Conservation (phyloP, 2,113 vertebrate species). For the pig (Sus scrofa) region DNA sequence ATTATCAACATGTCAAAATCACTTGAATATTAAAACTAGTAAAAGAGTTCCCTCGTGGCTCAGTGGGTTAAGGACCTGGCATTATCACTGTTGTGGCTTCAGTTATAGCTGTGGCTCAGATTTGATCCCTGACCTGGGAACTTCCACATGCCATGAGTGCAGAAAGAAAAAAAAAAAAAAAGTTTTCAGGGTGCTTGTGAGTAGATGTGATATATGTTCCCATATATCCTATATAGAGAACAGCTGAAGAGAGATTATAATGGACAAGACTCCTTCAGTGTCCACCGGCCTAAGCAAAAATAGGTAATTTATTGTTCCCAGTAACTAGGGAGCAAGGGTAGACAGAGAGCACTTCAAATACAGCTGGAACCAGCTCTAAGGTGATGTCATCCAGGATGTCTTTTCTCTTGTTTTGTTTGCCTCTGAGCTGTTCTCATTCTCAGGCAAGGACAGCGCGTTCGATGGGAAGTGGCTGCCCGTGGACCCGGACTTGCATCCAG, state of each 20-base stretch:
- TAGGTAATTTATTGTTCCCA: not conserved
- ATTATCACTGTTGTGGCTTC: too few relatives aligned
- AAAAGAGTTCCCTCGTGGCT: not conserved
- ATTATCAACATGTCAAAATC: not conserved
- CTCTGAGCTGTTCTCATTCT: not conserved
- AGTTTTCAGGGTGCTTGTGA: too few relatives aligned
- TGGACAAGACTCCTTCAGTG: not conserved
- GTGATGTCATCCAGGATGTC: not conserved
- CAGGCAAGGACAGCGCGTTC: not conserved
- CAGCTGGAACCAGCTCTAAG: not conserved
- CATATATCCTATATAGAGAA: too few relatives aligned
- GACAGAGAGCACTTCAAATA: not conserved
- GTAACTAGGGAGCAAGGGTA: not conserved
- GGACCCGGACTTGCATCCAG: not conserved
- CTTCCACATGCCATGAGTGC: too few relatives aligned
- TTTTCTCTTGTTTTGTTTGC: not conserved
- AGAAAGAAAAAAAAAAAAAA: too few relatives aligned
- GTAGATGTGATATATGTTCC: not conserved
- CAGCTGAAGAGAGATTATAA: not conserved
- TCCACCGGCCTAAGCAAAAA: not conserved
- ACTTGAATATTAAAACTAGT: slow-evolving; percentile 9
- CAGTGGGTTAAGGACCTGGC: too few relatives aligned
- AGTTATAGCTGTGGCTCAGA: too few relatives aligned
- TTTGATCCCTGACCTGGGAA: too few relatives aligned
- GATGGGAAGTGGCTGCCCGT: not conserved